These are phyloP conservation scores for Gisinianus flammeolus DNA, from an alignment of 2,888 invertebrate genomes.

Conservation along the genomic window DNA sequence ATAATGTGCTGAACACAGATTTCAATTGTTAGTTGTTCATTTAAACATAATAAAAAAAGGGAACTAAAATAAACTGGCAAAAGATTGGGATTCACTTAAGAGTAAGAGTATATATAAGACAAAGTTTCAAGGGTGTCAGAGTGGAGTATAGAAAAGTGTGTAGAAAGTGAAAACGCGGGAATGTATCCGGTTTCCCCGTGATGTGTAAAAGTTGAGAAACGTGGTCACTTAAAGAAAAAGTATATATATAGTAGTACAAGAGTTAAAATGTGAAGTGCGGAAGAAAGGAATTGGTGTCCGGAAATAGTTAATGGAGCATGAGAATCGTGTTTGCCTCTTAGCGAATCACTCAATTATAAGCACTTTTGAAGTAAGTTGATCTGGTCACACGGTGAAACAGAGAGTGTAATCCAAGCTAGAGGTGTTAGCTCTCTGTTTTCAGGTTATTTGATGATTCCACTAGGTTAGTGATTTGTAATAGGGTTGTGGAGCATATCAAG, in stretches of 20 bases:
- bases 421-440: constrained; percentile 40
- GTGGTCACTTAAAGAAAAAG: neutral
- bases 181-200: constrained; percentile 1
- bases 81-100: neutral
- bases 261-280: neutral
- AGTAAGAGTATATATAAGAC: constrained; percentile 3
- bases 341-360: constrained; percentile 41
- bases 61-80: no score
- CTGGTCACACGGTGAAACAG: constrained; percentile 34
- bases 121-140: neutral
- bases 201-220: neutral
- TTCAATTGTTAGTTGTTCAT: no score
- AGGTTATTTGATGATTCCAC: constrained; percentile 41
- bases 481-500: constrained; percentile 31
- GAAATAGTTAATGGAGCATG: constrained; percentile 44
- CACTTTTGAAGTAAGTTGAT: constrained; percentile 40
- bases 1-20: no score
- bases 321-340: constrained; percentile 43
- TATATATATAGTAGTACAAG: neutral
- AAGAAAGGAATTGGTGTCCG: constrained; percentile 37
- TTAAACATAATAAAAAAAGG: no score
- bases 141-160: neutral
- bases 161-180: neutral
- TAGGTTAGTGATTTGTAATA: constrained; percentile 39
- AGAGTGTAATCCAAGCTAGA: constrained; percentile 33